Conservation (phyloP, 2,888 invertebrate species). For the Amaurobius ferox region DNA sequence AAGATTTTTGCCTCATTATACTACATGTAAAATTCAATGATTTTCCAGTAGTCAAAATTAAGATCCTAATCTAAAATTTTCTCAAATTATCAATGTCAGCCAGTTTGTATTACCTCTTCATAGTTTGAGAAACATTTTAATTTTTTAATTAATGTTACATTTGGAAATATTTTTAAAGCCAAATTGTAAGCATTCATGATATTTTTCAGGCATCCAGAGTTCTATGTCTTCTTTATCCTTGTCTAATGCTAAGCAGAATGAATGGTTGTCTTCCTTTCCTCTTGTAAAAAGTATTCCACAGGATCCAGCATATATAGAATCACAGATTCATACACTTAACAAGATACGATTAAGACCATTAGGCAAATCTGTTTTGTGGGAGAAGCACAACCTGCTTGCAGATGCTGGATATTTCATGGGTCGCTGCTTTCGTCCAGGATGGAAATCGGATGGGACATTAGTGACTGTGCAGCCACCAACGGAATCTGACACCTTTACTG, state of each 20-base stretch:
- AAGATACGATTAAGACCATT: conserved; percentile 52
- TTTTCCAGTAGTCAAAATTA: too few species aligned
- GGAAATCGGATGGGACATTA: conserved; percentile 83
- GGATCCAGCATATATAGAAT: neutral
- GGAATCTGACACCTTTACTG: conserved; percentile 74
- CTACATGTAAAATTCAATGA: too few species aligned
- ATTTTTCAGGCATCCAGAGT: conserved; percentile 39
- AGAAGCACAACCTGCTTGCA: conserved; percentile 75
- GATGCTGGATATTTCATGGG: conserved; percentile 78
- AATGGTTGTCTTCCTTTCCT: conserved; percentile 40
- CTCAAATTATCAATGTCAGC: too few species aligned
- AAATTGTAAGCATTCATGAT: too few species aligned
- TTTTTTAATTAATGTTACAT: too few species aligned
- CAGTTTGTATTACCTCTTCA: too few species aligned
- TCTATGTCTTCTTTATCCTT: conserved; percentile 52
- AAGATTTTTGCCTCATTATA: too few species aligned
- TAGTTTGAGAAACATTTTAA: too few species aligned
- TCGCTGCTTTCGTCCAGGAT: conserved; percentile 84
- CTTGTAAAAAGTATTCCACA: conserved; percentile 34
- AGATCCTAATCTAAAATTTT: too few species aligned
- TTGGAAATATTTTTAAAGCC: too few species aligned
- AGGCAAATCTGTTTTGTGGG: conserved; percentile 76
- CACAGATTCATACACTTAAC: neutral
- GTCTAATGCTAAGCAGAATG: conserved; percentile 25
- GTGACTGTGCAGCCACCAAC: conserved; percentile 78